Evolutionary conservation across 2,888 invertebrate species (phyloP), one percentile per base, ranked within the genome.

Genomic region (Rosalia funebris): DNA sequence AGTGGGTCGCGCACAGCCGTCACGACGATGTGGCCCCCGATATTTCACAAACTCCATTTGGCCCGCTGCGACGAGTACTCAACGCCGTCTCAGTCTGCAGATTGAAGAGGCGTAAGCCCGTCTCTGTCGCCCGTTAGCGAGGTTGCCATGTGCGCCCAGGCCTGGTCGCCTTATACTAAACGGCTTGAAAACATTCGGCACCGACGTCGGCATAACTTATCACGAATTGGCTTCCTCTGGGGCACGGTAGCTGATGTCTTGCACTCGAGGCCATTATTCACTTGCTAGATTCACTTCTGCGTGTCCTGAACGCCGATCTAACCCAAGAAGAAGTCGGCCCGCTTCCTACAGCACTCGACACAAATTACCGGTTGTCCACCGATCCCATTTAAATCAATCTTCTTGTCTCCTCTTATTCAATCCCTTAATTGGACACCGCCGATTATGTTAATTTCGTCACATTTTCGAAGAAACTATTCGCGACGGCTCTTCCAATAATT

Each of bases 141-240:
- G 69, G 75, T 75, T 75, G 76, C 76, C 74, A 71, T 70, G 72
- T 73, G 71, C 62, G 54, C 45, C 48, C 50, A 50, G 54, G 50
- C 55, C 36, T 17, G n/a, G 12, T 25, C 19, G 25, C 54, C 58
- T 46, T 31, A 7, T 75, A 77, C 75, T 75, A 75, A 74, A 72
- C 75, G 71, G 74, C 73, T 71, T 74, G 73, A 77, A 76, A 77
- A 77, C 77, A 75, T 77, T 69, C 67, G 73, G 59, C 37, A 44
- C 73, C 72, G 71, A 68, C 17, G 47, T 17, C 61, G 56, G 66
- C 60, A 73, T 73, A 74, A 74, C 74, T 74, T 72, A 72, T 72
- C 72, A 46, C 46, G 68, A 69, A 70, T 69, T 63, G 66, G 70
- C 66, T 69, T 60, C 66, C 64, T 66, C 60, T 57, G 58, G 65